Conservation (phyloP, 2,888 invertebrate genomes). For the Siphlonurus alternatus region DNA sequence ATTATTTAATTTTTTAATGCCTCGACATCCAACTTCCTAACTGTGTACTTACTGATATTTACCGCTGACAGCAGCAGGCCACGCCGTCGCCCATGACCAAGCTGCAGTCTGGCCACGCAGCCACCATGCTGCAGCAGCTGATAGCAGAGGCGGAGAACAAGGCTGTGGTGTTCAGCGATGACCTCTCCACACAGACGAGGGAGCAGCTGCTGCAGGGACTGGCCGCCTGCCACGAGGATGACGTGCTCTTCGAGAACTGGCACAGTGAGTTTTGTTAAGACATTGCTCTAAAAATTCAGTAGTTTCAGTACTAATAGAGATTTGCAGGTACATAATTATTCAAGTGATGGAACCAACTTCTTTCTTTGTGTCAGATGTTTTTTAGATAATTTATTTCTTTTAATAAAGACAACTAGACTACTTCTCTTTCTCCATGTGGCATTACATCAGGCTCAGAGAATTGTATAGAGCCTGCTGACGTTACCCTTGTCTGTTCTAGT, state of each 20-base stretch:
- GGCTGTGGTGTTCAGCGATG: slow-evolving; percentile 91
- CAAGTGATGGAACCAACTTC: too few species aligned
- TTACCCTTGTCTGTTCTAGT: too few species aligned
- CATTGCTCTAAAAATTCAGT: neutral
- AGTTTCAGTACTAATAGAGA: too few species aligned
- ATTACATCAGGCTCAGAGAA: too few species aligned
- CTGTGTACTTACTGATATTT: too few species aligned
- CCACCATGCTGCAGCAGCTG: slow-evolving; percentile 72
- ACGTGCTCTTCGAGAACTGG: slow-evolving; percentile 87
- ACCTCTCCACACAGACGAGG: slow-evolving; percentile 56
- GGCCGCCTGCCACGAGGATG: slow-evolving; percentile 76
- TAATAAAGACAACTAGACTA: too few species aligned
- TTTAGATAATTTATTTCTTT: neutral
- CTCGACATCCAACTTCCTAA: too few species aligned
- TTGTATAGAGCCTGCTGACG: too few species aligned
- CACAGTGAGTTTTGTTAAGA: slow-evolving; percentile 44
- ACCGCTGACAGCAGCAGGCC: slow-evolving; percentile 32
- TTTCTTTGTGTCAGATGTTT: neutral
- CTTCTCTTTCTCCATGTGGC: too few species aligned
- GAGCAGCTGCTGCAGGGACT: slow-evolving; percentile 69
- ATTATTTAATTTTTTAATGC: too few species aligned
- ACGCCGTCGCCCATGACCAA: slow-evolving; percentile 43
- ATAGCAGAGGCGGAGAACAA: slow-evolving; percentile 87
- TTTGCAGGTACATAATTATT: too few species aligned
- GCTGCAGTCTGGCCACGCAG: slow-evolving; percentile 56